Evolutionary conservation across 2,888 invertebrate genomes (phyloP), one percentile per base, ranked within the genome.

Genomic region (Dolomedes plantarius): DNA sequence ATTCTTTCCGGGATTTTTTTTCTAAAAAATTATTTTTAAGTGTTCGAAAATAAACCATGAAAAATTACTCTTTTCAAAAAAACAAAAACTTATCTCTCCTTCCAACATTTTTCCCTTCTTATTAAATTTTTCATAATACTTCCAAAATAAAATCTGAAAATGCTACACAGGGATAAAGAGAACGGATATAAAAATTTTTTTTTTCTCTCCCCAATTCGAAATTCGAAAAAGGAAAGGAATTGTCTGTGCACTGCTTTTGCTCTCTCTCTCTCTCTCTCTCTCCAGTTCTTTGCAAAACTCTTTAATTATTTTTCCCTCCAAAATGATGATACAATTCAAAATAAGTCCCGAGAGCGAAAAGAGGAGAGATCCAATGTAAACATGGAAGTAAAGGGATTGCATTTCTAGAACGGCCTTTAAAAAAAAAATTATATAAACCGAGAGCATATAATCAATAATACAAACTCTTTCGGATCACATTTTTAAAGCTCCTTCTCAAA

Each of bases 321-420:
- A 56, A 23, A 56, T 23, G 56, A 23, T 19, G 56, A 56, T 23
- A 56, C 19, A 56, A 56, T 56, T 56, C 23, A 56, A 23, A 56
- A 56, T 56, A 56, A 23, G 1, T 16, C 23, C 11, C 23, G 6
- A 1, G 11, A 23, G 56, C 6, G 7, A 5, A 56, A 11, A 56
- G 23, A 23, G n/a, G n/a, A n/a, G n/a, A 56, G 56, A 56, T 56
- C 56, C 56, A 56, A 56, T 56, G 56, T 56, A 56, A 19, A 56
- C 56, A 56, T 23, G 36, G n/a, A 9, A 56, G 23, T 56, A 56
- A 56, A 56, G 11, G 19, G 56, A 56, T 23, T 1, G 3, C 5
- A 23, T 23, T 23, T 5, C 5, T 23, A 56, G 11, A 11, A 6
- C 9, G 36, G 7, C 36, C 36, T 36, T 36, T 5, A 36, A n/a